phyloP scores from a whole-genome alignment of 1,140 invertebrate genomes.

The Drosophila trapezifrons region DNA sequence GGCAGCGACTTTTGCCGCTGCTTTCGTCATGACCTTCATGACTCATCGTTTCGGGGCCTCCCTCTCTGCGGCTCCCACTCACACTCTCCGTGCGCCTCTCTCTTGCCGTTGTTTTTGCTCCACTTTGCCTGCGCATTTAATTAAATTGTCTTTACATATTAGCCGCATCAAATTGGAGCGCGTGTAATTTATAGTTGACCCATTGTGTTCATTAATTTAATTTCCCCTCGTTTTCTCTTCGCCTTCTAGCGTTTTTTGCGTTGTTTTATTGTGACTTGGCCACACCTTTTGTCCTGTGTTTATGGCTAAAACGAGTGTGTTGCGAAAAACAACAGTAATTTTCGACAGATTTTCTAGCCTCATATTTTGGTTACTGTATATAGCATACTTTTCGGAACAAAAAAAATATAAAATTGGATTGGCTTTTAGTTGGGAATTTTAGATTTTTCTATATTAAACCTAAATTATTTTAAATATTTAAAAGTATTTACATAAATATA shows the following conservation, averaged over 20 bases:
- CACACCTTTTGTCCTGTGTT: constrained; percentile 40
- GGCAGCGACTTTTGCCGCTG: constrained; percentile 71
- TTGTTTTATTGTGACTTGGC: constrained; percentile 18
- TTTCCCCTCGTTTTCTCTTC: constrained; percentile 24
- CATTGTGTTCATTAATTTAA: constrained; percentile 76
- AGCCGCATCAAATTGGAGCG: constrained; percentile 73
- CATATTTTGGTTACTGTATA: neutral
- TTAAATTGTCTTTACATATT: constrained; percentile 77
- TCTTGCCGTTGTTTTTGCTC: constrained; percentile 30
- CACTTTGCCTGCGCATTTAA: constrained; percentile 68
- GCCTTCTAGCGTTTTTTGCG: constrained; percentile 13
- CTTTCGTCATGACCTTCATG: constrained; percentile 84
- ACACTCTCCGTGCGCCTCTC: neutral
- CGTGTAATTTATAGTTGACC: constrained; percentile 74
- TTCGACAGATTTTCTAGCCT: neutral
- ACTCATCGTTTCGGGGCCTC: constrained; percentile 75
- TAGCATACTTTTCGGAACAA: constrained; percentile 39
- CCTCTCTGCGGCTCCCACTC: neutral
- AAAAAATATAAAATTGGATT: neutral
- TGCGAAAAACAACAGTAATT: neutral
- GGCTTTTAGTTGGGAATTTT: neutral
- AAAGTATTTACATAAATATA: neutral
- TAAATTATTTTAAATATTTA: neutral
- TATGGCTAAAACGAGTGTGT: neutral
- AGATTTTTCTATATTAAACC: neutral